Conservation (phyloP, 1,140 invertebrate genomes). For the Drosophila nigromelanica region DNA sequence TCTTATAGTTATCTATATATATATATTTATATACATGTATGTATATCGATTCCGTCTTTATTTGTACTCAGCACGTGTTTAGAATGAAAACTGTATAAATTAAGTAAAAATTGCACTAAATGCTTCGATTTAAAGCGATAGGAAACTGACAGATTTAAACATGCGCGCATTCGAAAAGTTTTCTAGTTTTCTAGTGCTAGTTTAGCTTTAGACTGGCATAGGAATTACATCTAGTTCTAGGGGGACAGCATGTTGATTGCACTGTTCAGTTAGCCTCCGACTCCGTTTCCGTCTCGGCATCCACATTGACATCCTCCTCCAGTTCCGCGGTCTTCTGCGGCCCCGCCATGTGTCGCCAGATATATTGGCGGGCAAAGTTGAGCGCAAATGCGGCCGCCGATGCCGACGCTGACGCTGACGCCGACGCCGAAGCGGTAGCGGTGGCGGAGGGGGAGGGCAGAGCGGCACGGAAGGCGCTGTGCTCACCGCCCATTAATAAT, state of each 20-base stretch:
- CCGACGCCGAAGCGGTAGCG: constrained; percentile 49
- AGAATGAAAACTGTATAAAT: constrained; percentile 67
- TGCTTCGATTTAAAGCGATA: constrained; percentile 63
- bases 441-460: constrained; percentile 19
- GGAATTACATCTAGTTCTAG: neutral
- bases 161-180: neutral
- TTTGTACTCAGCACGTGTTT: constrained; percentile 72
- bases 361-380: constrained; percentile 84
- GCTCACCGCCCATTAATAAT: constrained; percentile 92
- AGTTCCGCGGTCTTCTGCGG: constrained; percentile 56
- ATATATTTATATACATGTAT: constrained; percentile 5
- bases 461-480: constrained; percentile 92
- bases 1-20: constrained; percentile 8
- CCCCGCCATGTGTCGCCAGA: constrained; percentile 68
- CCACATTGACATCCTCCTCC: constrained; percentile 90
- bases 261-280: constrained; percentile 33
- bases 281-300: constrained; percentile 36
- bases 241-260: constrained; percentile 23
- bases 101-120: constrained; percentile 75
- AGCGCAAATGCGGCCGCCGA: constrained; percentile 84
- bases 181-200: constrained; percentile 2
- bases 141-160: constrained; percentile 45
- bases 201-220: neutral
- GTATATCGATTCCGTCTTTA: constrained; percentile 55
- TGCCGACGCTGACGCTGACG: constrained; percentile 73